phyloP scores from a whole-genome alignment of 1,140 invertebrate genomes.

The Sitodiplosis mosellana region DNA sequence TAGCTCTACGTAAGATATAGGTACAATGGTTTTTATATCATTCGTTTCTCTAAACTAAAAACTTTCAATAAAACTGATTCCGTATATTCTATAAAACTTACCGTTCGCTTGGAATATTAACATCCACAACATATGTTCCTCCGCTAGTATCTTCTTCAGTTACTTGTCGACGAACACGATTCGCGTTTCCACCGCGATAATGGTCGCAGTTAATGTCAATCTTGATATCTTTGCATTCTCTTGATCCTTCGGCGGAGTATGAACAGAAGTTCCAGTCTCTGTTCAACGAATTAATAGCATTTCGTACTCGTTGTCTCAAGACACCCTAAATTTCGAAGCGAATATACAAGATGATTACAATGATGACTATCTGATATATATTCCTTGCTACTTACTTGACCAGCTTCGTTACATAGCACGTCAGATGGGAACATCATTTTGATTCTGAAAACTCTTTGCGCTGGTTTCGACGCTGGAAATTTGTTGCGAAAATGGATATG shows the following conservation, averaged over 20 bases:
- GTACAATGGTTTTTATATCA: too few relatives aligned
- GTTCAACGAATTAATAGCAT: conserved; percentile 74
- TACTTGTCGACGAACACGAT: conserved; percentile 37
- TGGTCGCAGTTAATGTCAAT: conserved; percentile 83
- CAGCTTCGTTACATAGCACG: conserved; percentile 83
- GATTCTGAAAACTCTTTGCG: conserved; percentile 81
- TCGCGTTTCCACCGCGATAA: conserved; percentile 28
- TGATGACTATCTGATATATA: too few relatives aligned
- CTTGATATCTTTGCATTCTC: conserved; percentile 71
- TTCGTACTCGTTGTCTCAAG: conserved; percentile 66
- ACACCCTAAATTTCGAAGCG: too few relatives aligned
- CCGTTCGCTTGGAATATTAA: conserved; percentile 63
- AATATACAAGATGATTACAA: too few relatives aligned
- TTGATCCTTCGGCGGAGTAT: conserved; percentile 47
- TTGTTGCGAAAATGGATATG: not conserved
- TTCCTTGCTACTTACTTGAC: conserved; percentile 39
- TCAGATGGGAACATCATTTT: conserved; percentile 86
- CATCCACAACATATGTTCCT: conserved; percentile 58
- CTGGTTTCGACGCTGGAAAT: conserved; percentile 54
- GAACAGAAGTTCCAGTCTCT: conserved; percentile 88
- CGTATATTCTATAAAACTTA: conserved; percentile 33
- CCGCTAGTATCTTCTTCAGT: conserved; percentile 42
- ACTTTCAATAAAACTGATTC: too few relatives aligned
- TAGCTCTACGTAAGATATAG: too few relatives aligned
- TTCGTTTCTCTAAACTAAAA: too few relatives aligned